Conservation (phyloP, 2,888 invertebrate species). For the Drymonia ruficornis region DNA sequence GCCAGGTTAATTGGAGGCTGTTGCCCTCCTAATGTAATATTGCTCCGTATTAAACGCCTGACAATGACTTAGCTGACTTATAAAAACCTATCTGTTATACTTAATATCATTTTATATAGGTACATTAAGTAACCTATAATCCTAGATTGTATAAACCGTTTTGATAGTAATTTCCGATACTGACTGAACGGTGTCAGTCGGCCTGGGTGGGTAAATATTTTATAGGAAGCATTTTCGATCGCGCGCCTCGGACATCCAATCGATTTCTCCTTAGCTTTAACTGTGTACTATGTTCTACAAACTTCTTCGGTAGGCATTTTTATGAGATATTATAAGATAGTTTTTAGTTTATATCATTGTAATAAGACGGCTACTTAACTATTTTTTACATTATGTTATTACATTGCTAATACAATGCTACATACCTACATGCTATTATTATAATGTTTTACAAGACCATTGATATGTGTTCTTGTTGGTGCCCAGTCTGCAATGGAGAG, state of each 20-base stretch:
- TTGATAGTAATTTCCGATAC: slow-evolving; percentile 17
- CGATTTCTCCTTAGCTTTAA: slow-evolving; percentile 26
- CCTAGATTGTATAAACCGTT: slow-evolving; percentile 4
- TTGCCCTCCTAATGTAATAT: background rate
- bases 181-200: slow-evolving; percentile 57
- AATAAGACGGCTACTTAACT: too few species aligned
- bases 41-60: background rate
- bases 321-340: too few species aligned
- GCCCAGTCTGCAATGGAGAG: slow-evolving; percentile 56
- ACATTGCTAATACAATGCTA: too few species aligned
- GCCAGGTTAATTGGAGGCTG: background rate
- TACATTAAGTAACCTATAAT: background rate
- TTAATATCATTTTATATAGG: slow-evolving; percentile 3
- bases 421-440: too few species aligned
- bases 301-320: background rate
- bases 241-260: slow-evolving; percentile 20
- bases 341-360: too few species aligned
- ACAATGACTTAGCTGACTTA: background rate
- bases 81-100: background rate
- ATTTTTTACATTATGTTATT: too few species aligned
- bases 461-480: background rate
- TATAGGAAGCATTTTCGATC: slow-evolving; percentile 57
- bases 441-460: background rate
- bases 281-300: background rate
- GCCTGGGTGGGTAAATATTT: slow-evolving; percentile 61